Conservation (phyloP, 2,888 invertebrate species). For the Oscheius sp. region DNA sequence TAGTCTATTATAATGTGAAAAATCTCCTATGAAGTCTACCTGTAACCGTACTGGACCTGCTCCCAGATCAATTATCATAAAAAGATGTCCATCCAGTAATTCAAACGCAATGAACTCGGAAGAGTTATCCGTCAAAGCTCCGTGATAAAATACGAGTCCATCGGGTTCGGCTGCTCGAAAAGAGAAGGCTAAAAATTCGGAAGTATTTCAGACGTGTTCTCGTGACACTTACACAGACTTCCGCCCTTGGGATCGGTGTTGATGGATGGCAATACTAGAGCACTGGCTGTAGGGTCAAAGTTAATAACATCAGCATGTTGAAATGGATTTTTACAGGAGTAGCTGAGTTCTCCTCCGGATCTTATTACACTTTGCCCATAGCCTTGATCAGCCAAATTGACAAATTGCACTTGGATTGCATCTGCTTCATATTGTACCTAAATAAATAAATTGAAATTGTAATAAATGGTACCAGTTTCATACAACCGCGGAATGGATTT, state of each 20-base stretch:
- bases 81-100: constrained; percentile 90
- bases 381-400: constrained; percentile 70
- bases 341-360: constrained; percentile 68
- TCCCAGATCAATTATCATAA: constrained; percentile 90
- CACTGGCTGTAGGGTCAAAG: constrained; percentile 56
- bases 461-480: constrained; percentile 71
- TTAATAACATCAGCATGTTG: constrained; percentile 67
- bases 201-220: background rate
- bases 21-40: constrained; percentile 41
- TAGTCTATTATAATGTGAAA: constrained; percentile 26
- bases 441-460: too few relatives aligned
- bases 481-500: constrained; percentile 67
- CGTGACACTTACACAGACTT: constrained; percentile 57
- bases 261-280: constrained; percentile 55
- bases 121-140: constrained; percentile 55
- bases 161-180: constrained; percentile 94
- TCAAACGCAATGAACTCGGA: constrained; percentile 91
- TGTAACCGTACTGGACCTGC: constrained; percentile 88
- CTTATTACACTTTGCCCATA: constrained; percentile 65
- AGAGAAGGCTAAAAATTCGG: constrained; percentile 75
- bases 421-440: constrained; percentile 67
- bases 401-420: constrained; percentile 64
- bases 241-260: constrained; percentile 65
- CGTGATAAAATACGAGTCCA: constrained; percentile 89
- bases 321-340: constrained; percentile 65